These are phyloP conservation scores for Zaprionus bogoriensis DNA, from an alignment of 2,888 invertebrate genomes.

Conservation along the genomic window DNA sequence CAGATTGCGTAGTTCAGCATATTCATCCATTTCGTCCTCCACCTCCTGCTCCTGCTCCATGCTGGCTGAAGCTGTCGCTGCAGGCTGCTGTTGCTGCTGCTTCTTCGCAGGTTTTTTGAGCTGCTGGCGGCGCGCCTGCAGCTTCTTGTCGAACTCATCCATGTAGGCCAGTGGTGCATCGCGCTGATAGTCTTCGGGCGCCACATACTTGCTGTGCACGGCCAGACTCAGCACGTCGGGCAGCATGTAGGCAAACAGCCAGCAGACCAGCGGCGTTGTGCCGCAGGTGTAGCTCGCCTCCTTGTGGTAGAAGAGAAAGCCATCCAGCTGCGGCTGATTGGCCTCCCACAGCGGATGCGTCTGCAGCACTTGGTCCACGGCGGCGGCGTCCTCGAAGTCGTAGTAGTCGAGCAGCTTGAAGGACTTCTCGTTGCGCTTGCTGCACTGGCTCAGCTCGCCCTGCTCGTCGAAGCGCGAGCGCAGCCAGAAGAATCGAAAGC, in stretches of 20 bases:
- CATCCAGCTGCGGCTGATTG: constrained; percentile 87
- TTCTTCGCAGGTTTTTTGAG: constrained; percentile 9
- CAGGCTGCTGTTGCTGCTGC: neutral
- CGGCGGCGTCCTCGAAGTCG: constrained; percentile 72
- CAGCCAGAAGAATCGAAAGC: constrained; percentile 94
- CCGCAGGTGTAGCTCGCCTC: constrained; percentile 90
- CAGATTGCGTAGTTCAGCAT: constrained; percentile 42
- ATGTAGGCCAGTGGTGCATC: constrained; percentile 84
- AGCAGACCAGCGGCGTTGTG: constrained; percentile 93
- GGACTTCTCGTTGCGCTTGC: constrained; percentile 55
- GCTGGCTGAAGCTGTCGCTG: neutral
- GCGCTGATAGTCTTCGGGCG: constrained; percentile 83
- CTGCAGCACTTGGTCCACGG: constrained; percentile 62
- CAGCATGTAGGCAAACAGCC: constrained; percentile 95
- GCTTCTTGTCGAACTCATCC: constrained; percentile 83
- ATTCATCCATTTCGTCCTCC: constrained; percentile 49
- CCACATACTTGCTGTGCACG: constrained; percentile 83
- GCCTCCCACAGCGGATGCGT: constrained; percentile 78
- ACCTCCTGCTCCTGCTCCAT: constrained; percentile 36
- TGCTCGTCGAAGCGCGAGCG: constrained; percentile 88
- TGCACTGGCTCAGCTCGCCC: constrained; percentile 34
- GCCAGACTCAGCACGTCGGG: constrained; percentile 85
- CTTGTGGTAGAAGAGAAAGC: constrained; percentile 95
- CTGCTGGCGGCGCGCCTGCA: constrained; percentile 45
- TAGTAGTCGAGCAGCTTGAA: constrained; percentile 66